Conservation (phyloP, 1,140 invertebrate species). For the Argopecten irradians region DNA sequence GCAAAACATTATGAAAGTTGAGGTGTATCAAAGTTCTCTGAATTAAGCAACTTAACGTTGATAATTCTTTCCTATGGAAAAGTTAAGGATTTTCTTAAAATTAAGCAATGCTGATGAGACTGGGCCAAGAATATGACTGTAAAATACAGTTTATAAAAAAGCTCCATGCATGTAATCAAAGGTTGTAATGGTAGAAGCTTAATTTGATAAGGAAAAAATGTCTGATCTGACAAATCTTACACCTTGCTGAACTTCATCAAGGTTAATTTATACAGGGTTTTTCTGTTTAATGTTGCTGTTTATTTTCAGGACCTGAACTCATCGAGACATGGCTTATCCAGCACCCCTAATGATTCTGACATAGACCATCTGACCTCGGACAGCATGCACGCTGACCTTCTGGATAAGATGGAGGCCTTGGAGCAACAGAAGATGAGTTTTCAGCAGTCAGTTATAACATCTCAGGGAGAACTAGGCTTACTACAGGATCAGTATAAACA, state of each 20-base stretch:
- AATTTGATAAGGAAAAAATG: background rate
- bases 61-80: too few species aligned
- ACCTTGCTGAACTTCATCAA: background rate
- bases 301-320: slow-evolving; percentile 37
- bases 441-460: slow-evolving; percentile 56
- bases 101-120: too few species aligned
- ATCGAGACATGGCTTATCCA: slow-evolving; percentile 50
- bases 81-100: too few species aligned
- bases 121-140: too few species aligned
- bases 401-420: slow-evolving; percentile 54
- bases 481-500: slow-evolving; percentile 76
- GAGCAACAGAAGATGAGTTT: slow-evolving; percentile 61
- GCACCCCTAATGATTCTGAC: slow-evolving; percentile 51
- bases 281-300: background rate
- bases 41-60: background rate
- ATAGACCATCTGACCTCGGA: slow-evolving; percentile 55
- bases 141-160: background rate
- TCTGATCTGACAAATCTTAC: background rate
- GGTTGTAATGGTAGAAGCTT: background rate
- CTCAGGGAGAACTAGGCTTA: slow-evolving; percentile 56
- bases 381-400: slow-evolving; percentile 45
- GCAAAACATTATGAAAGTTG: background rate
- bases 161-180: background rate
- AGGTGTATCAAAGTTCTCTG: background rate
- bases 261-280: background rate